Percentiles rank a stretch among this genome's conserved stretches.
Evolutionary conservation across 2,113 vertebrate genomes (phyloP).

Genomic region (Ammodytes marinus): DNA sequence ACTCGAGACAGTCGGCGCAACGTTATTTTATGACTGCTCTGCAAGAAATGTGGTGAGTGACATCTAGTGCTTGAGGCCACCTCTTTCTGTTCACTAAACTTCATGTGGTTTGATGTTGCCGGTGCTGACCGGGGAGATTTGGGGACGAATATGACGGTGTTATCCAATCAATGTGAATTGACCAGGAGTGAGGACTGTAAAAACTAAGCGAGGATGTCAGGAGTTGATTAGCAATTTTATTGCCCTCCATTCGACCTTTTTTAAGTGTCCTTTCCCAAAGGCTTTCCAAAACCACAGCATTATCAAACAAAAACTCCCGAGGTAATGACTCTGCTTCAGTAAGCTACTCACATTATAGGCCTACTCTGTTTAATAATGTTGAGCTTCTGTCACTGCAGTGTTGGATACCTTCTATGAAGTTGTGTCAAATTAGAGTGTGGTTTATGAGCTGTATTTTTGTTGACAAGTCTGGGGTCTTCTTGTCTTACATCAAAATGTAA

Average conservation of each 20-base stretch:
- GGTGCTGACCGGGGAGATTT: not conserved
- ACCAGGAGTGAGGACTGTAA: not conserved
- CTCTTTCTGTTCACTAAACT: not conserved
- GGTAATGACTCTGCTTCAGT: not conserved
- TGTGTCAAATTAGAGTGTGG: not conserved
- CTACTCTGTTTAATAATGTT: not conserved
- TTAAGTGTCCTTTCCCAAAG: conserved; percentile 13
- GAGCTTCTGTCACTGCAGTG: not conserved
- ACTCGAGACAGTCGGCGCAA: not conserved
- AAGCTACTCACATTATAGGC: no score
- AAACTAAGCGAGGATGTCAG: not conserved
- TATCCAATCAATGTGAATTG: not conserved
- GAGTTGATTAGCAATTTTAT: conserved; percentile 45
- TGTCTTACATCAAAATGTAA: not conserved
- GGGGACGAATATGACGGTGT: not conserved
- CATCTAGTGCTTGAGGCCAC: conserved; percentile 25
- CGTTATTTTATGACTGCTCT: conserved; percentile 12
- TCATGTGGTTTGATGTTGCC: not conserved
- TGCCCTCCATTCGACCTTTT: conserved; percentile 40
- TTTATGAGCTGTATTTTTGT: not conserved
- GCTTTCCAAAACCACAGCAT: conserved; percentile 5
- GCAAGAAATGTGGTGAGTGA: conserved; percentile 8
- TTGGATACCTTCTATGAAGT: not conserved
- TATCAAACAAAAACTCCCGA: conserved; percentile 11
- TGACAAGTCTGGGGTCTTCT: not conserved